Evolutionary conservation across 2,888 invertebrate species (phyloP).

Genomic region (Scrobipalpa atriplicella): DNA sequence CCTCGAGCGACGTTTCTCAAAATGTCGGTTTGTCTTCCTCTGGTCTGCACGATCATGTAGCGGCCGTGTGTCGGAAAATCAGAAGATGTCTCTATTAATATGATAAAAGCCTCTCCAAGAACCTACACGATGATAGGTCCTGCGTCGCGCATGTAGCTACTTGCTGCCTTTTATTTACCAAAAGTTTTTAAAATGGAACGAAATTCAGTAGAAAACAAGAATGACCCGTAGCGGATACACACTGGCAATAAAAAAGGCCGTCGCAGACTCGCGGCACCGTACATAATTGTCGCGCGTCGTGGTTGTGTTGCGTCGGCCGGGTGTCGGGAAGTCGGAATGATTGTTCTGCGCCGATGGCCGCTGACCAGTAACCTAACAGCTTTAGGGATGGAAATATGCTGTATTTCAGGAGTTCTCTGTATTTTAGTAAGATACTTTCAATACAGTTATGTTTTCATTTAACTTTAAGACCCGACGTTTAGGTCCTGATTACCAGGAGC

Average conservation of each 20-base stretch:
- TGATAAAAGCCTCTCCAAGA: too few species aligned
- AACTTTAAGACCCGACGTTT: too few species aligned
- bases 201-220: background rate
- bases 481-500: too few species aligned
- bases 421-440: too few species aligned
- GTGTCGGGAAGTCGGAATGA: constrained; percentile 52
- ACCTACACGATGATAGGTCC: too few species aligned
- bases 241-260: constrained; percentile 46
- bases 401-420: background rate
- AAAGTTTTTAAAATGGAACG: background rate
- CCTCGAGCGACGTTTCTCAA: too few species aligned
- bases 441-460: background rate
- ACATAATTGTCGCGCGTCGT: constrained; percentile 57
- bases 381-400: constrained; percentile 31
- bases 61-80: too few species aligned
- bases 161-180: too few species aligned
- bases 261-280: constrained; percentile 46
- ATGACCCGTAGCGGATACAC: constrained; percentile 11
- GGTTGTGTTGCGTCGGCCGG: constrained; percentile 49
- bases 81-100: too few species aligned
- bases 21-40: too few species aligned
- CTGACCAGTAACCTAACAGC: constrained; percentile 42
- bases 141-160: background rate
- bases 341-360: constrained; percentile 48
- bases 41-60: too few species aligned